These are phyloP conservation scores for Drosophila nigricruria DNA, from an alignment of 2,888 invertebrate species.

Conservation along the genomic window DNA sequence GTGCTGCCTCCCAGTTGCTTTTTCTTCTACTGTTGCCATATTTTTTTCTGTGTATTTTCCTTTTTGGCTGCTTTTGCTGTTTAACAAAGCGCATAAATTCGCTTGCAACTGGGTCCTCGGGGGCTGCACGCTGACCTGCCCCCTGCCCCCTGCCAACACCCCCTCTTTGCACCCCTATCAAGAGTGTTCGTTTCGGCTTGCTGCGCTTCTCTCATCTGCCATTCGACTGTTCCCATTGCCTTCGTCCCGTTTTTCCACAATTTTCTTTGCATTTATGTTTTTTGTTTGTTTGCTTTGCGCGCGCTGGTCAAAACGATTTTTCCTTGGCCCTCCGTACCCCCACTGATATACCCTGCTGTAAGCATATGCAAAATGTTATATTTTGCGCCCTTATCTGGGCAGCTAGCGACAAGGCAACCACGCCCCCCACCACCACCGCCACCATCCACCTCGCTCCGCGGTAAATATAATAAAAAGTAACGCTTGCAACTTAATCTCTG, in stretches of 20 bases:
- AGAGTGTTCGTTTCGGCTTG: conserved; percentile 74
- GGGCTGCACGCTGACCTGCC: conserved; percentile 51
- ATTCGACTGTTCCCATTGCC: conserved; percentile 56
- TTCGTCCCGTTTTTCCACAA: not conserved
- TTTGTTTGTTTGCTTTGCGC: conserved; percentile 58
- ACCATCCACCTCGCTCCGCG: conserved; percentile 18
- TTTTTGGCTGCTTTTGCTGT: conserved; percentile 72
- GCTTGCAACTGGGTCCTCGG: conserved; percentile 81
- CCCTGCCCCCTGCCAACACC: not conserved
- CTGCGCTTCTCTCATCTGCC: conserved; percentile 77
- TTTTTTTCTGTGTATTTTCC: conserved; percentile 47
- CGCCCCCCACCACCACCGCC: not conserved
- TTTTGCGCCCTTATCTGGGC: conserved; percentile 73
- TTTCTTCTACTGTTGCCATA: conserved; percentile 42
- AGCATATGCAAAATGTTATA: conserved; percentile 80
- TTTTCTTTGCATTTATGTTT: conserved; percentile 27
- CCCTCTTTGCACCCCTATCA: conserved; percentile 10
- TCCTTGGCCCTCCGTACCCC: conserved; percentile 46
- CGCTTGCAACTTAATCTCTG: conserved; percentile 83
- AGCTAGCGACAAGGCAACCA: conserved; percentile 52
- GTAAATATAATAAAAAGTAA: conserved; percentile 82
- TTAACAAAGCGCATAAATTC: conserved; percentile 83
- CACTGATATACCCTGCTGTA: conserved; percentile 31
- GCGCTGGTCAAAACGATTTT: conserved; percentile 81
- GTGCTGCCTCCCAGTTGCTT: conserved; percentile 12